Evolutionary conservation across 2,113 vertebrate species (phyloP).

Genomic region (Platysteira castanea): DNA sequence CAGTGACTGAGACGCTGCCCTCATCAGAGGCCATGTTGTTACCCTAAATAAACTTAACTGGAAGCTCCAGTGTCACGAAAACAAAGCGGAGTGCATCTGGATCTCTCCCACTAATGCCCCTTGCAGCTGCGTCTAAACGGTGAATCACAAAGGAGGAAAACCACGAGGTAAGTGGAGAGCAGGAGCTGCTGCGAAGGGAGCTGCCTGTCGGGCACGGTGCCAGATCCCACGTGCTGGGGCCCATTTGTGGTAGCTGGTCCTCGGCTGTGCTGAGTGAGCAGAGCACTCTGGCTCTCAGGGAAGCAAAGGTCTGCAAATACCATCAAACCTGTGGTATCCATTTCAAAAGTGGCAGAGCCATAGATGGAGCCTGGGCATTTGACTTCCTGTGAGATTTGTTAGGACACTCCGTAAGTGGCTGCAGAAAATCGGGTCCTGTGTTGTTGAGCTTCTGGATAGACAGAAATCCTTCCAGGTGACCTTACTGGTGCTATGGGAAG

Average conservation of each 20-base stretch:
- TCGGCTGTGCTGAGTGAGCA: fast-evolving
- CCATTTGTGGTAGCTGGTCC: fast-evolving
- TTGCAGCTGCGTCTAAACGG: neutral
- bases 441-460: neutral
- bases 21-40: neutral
- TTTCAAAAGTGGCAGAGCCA: neutral
- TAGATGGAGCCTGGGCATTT: neutral
- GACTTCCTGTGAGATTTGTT: neutral
- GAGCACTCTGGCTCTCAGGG: fast-evolving
- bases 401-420: neutral
- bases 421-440: neutral
- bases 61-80: neutral
- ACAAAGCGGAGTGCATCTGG: neutral
- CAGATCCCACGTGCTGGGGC: fast-evolving
- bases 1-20: neutral
- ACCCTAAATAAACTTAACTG: conserved; percentile 18
- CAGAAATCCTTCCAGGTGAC: neutral
- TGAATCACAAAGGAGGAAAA: neutral
- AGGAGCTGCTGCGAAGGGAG: neutral
- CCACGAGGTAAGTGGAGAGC: neutral
- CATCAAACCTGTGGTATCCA: neutral
- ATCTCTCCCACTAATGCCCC: conserved; percentile 20
- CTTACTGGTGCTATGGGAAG: neutral
- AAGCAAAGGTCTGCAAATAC: neutral
- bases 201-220: fast-evolving